Base-by-base conservation (phyloP, 1,140 invertebrate species). In the Lerema accius region DNA sequence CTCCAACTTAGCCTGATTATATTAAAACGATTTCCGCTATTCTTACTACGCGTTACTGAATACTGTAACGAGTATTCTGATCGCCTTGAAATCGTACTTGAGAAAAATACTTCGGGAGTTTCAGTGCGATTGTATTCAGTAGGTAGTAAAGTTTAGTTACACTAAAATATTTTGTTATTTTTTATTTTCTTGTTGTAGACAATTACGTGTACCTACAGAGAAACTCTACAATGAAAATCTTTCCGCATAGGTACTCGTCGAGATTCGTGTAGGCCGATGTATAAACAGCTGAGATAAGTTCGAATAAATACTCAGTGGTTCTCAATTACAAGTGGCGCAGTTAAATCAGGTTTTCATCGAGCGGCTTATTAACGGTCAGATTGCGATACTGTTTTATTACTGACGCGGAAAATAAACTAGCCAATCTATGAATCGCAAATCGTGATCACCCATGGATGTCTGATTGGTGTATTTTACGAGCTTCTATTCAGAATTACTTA, bases 1-100 rank as follows among this genome's bases (percentile, higher is more conserved):
- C 68, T 71, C 61, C 28, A 66, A 76, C 75, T 78, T 72, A 78
- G 69, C 65, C 67, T 65, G 69, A 80, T 80, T 77, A 73, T 71
- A 71, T 71, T 76, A 80, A 75, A 75, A 59, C 62, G 66, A 65
- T 71, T 71, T 62, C 53, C 61, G 63, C 69, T 63, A 69, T 63
- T 69, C 62, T 60, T 37, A 49, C 43, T 39, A 40, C 37, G 43
- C 56, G 56, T 60, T 60, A 60, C 56, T 60, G 56, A 26, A 49
- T 60, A 48, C 14, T 59, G 49, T 48, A n/a, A n/a, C n/a, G n/a
- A n/a, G n/a, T 60, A 60, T 48, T 48, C 32, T 49, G 56, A 60
- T 60, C 32, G 45, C 32, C 7, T 49, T 10, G 32, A n/a, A 48
- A 60, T 59, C 55, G 46, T 49, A 59, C 10, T 10, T 32, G 10